Evolutionary conservation across 2,888 invertebrate species (phyloP), one percentile per base, ranked within the genome.

Genomic region (Carpatolechia fugitivella): DNA sequence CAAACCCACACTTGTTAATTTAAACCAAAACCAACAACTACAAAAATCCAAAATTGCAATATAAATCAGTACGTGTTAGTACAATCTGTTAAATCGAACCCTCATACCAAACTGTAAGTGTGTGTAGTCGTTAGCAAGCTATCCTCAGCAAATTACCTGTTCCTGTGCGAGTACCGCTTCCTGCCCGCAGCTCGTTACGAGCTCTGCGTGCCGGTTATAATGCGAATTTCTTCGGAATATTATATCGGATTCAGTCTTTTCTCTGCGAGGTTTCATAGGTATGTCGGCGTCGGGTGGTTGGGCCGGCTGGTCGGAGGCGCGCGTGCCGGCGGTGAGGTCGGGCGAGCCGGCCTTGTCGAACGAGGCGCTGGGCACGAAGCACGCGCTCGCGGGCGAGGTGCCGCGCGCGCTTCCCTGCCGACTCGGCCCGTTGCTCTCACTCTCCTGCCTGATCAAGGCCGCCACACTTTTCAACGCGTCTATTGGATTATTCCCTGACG

Each of bases 191-290:
- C 78, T 80, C 68, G 85, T 70, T 71, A 83, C 68, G 60, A 85
- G 75, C 66, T 88, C 87, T 64, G 82, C 73, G 74, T 87, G 85
- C 66, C 85, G 84, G 65, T 78, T 88, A 74, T 82, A 85, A 68
- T 85, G 83, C 38, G 88, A 88, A 75, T 83, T 86, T 72, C 88
- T 93, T 71, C 94, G 92, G 76, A 95, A 92, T 69, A 95, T 94
- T 78, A 96, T 96, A 82, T 96, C 95, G 59, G 96, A 96, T 89
- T 97, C 96, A 75, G 96, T 97, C 91, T 96, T 96, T 92, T 97
- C 96, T 71, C 96, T 92, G 72, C 96, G 92, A 51, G 95, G 95
- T 72, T 92, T 92, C 66, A 93, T 78, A n/a, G 44, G 29, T 63
- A 92, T 85, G 72, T 78, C 77, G 70, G 79, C 71, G 72, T 81